Percentiles rank a stretch among this genome's conserved stretches.
These are phyloP conservation scores for Dolichotis patagonum DNA, from an alignment of 2,113 vertebrate genomes.

Conservation along the genomic window DNA sequence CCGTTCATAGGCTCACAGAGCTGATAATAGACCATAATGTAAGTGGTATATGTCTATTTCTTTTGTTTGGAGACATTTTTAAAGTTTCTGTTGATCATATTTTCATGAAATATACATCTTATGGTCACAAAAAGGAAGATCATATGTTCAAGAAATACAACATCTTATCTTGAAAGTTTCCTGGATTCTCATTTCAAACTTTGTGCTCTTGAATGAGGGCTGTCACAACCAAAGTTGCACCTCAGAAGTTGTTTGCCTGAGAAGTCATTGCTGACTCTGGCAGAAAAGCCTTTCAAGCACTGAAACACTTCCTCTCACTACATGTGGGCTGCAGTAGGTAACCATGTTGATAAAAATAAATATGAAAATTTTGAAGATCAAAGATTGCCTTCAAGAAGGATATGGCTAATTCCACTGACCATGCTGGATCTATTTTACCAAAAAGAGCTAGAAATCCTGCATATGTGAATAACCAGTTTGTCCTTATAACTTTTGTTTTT, in stretches of 20 bases:
- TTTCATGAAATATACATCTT: not conserved
- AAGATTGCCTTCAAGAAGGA: conserved; percentile 1
- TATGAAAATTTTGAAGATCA: conserved; percentile 10
- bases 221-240: not conserved
- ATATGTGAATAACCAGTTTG: not conserved
- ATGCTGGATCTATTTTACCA: not conserved
- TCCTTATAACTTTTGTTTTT: not conserved
- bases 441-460: conserved; percentile 5
- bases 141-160: not conserved
- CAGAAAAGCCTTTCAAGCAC: not conserved
- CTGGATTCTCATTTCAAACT: not conserved
- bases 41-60: not conserved
- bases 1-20: not conserved
- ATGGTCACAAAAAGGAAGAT: not conserved
- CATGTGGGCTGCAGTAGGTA: not conserved
- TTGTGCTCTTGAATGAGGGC: not conserved
- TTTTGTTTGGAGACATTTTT: not conserved
- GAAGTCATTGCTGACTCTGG: not conserved
- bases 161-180: not conserved
- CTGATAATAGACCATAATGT: not conserved
- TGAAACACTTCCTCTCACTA: not conserved
- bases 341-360: not conserved
- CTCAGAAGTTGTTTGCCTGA: conserved; percentile 18
- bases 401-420: not conserved
- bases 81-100: not conserved